A percentile compares a stretch with the other conserved stretches of the same genome.
phyloP scores from a whole-genome alignment of 2,113 vertebrate genomes.

The Pelvicachromis taeniatus region DNA sequence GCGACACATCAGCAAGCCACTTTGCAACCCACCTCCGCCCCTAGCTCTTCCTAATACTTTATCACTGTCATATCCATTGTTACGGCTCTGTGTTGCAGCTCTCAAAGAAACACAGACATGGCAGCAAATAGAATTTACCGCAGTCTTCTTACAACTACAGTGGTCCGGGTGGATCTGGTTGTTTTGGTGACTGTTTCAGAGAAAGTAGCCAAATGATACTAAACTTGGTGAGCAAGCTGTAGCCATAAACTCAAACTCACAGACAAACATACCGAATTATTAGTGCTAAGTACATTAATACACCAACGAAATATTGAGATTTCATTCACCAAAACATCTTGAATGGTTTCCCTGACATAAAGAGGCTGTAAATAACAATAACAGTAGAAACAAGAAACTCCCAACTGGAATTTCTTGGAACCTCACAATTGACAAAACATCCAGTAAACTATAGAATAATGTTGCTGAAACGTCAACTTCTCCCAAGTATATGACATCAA shows the following conservation, averaged over 20 bases:
- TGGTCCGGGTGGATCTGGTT: background rate
- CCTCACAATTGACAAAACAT: fast-evolving
- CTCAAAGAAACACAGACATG: background rate
- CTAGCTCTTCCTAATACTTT: background rate
- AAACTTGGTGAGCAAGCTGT: background rate
- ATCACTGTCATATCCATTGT: background rate
- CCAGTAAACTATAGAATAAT: background rate
- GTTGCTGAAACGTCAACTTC: background rate
- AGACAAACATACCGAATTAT: background rate
- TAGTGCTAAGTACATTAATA: background rate
- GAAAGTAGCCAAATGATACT: background rate
- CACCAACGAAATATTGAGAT: background rate
- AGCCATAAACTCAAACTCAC: background rate
- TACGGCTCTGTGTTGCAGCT: background rate
- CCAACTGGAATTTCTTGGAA: background rate
- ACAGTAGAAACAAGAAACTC: background rate
- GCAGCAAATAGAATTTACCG: background rate
- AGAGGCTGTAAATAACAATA: background rate
- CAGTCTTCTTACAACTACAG: background rate
- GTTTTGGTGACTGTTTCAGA: background rate
- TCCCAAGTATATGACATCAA: background rate
- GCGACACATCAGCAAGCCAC: background rate
- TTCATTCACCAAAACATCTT: background rate
- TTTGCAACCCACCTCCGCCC: background rate
- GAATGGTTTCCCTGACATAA: background rate